phyloP scores from a whole-genome alignment of 2,888 invertebrate genomes.

The Dryocosmus kuriphilus region DNA sequence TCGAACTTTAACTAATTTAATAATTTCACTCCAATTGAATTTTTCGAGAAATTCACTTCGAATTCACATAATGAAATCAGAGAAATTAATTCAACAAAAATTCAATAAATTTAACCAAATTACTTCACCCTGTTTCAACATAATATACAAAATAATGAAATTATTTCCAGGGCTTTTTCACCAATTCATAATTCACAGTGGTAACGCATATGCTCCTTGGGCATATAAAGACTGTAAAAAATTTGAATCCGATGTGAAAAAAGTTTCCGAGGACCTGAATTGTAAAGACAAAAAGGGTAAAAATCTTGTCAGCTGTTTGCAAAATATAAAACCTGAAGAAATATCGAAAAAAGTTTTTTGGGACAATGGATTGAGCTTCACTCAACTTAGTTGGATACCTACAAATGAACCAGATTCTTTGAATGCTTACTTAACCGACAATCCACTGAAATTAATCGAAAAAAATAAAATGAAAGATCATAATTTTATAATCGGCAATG shows the following conservation, averaged over 20 bases:
- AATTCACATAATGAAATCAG: neutral
- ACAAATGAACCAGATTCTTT: neutral
- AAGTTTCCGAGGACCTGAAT: slow-evolving; percentile 81
- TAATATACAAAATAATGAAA: too few relatives aligned
- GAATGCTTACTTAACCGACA: slow-evolving; percentile 7
- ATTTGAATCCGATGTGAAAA: slow-evolving; percentile 80
- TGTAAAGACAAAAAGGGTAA: slow-evolving; percentile 80
- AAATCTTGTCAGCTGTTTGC: slow-evolving; percentile 82
- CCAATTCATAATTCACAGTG: slow-evolving; percentile 58
- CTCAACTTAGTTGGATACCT: neutral
- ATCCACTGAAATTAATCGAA: neutral
- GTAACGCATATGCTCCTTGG: slow-evolving; percentile 51
- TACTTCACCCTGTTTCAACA: too few relatives aligned
- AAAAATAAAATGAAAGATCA: slow-evolving; percentile 16
- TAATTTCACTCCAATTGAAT: too few relatives aligned
- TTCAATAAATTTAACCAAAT: too few relatives aligned
- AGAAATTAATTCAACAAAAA: neutral
- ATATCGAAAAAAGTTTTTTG: neutral
- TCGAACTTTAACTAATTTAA: too few relatives aligned
- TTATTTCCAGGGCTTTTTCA: slow-evolving; percentile 61
- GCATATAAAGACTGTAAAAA: slow-evolving; percentile 77
- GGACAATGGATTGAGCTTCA: neutral
- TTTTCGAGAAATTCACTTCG: neutral
- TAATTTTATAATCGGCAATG: neutral
- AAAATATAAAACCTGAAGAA: slow-evolving; percentile 73